Percentiles rank a stretch among this genome's conserved stretches.
Evolutionary conservation across 53 echinoderm and acorn worm species (phyloP).

Genomic region (Apostichopus leukothele): DNA sequence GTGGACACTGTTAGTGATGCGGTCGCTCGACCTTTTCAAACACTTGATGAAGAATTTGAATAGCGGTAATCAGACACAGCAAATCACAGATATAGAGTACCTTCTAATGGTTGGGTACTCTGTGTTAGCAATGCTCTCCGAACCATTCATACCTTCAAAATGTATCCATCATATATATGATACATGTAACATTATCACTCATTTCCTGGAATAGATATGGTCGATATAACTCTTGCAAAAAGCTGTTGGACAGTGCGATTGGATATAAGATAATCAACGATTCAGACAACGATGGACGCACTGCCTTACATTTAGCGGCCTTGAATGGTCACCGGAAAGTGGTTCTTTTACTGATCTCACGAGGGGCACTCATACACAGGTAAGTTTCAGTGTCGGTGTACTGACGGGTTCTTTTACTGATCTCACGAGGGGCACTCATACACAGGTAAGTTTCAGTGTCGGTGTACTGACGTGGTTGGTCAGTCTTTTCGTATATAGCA

Average conservation of each 20-base stretch:
- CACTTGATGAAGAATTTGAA: too few relatives aligned
- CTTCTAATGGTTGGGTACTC: too few relatives aligned
- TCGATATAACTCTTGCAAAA: slow-evolving; percentile 76
- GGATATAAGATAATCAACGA: slow-evolving; percentile 91
- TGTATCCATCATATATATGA: too few relatives aligned
- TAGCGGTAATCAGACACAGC: too few relatives aligned
- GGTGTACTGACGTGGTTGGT: too few relatives aligned
- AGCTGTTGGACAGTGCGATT: slow-evolving; percentile 77
- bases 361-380: slow-evolving; percentile 90
- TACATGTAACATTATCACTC: background rate
- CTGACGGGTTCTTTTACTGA: slow-evolving; percentile 55
- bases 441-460: slow-evolving; percentile 62
- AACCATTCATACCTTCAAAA: too few relatives aligned
- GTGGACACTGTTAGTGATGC: too few relatives aligned
- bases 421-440: slow-evolving; percentile 76
- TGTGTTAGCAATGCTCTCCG: too few relatives aligned
- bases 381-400: slow-evolving; percentile 1
- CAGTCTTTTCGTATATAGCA: too few relatives aligned
- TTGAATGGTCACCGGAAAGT: slow-evolving; percentile 78
- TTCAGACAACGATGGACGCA: slow-evolving; percentile 80
- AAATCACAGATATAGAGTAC: too few relatives aligned
- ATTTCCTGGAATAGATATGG: slow-evolving; percentile 65
- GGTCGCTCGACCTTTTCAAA: too few relatives aligned
- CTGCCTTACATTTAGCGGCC: slow-evolving; percentile 84
- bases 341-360: slow-evolving; percentile 63